A percentile compares a stretch with the other conserved stretches of the same genome.
These are phyloP conservation scores for Neodiprion virginianus DNA, from an alignment of 1,140 invertebrate genomes.

Conservation along the genomic window DNA sequence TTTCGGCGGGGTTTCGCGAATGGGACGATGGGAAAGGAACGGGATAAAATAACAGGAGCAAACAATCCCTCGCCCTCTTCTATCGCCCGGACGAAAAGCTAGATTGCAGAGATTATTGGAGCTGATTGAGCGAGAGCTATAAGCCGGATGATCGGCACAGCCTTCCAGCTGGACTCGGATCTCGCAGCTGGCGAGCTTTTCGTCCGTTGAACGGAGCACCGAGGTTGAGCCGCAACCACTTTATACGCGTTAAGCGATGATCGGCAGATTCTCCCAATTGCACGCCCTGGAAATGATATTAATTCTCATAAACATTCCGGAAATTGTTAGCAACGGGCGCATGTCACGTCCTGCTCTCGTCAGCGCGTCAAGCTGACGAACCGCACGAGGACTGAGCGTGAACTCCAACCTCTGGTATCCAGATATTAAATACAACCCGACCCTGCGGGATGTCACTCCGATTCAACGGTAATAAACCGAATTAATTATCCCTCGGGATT, in stretches of 20 bases:
- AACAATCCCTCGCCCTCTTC: neutral
- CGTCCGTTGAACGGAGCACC: neutral
- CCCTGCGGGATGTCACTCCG: neutral
- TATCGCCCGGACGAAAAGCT: neutral
- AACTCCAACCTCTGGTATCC: neutral
- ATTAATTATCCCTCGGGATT: neutral
- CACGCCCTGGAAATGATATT: constrained; percentile 40
- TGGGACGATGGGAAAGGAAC: neutral
- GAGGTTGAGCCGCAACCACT: neutral
- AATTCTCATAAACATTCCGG: constrained; percentile 41
- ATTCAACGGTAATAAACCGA: neutral
- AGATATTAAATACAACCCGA: neutral
- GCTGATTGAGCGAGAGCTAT: neutral
- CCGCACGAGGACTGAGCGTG: too few relatives aligned
- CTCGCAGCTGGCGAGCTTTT: neutral
- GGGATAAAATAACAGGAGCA: neutral
- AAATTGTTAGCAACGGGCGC: constrained; percentile 35
- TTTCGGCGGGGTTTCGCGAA: neutral
- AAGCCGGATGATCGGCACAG: neutral
- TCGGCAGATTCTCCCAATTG: constrained; percentile 32
- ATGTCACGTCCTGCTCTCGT: neutral
- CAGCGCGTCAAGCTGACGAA: neutral
- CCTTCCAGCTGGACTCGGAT: neutral
- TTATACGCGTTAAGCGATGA: constrained; percentile 1
- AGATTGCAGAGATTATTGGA: constrained; percentile 5